Conservation (phyloP, 2,797 vertebrate species). For the Onychomys arenicola region DNA sequence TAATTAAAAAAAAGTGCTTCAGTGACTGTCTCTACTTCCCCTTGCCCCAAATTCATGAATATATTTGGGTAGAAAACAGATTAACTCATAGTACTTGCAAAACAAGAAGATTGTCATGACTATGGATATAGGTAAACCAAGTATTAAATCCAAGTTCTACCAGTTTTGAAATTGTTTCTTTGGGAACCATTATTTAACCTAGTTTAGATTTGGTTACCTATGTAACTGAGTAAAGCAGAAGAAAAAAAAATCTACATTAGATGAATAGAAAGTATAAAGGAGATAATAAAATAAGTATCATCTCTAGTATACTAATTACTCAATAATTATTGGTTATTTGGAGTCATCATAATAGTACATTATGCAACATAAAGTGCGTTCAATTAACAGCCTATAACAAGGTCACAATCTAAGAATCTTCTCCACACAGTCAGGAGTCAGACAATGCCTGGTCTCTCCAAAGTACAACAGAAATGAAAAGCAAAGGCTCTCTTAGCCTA, state of each 20-base stretch:
- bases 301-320: background rate
- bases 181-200: background rate
- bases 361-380: background rate
- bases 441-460: background rate
- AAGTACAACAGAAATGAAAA: background rate
- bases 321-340: background rate
- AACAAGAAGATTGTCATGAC: background rate
- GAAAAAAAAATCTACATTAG: background rate
- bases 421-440: background rate
- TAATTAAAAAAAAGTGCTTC: no score
- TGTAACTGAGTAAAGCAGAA: background rate
- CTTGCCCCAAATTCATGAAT: background rate
- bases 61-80: background rate
- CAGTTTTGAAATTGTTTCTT: background rate
- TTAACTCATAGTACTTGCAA: background rate
- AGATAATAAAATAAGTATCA: background rate
- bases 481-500: background rate
- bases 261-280: background rate
- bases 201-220: background rate
- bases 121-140: background rate
- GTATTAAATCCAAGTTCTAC: background rate
- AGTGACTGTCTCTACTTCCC: background rate
- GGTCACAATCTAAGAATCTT: background rate
- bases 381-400: background rate
- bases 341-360: background rate